Base-by-base conservation (phyloP, 2,888 invertebrate species). In the Aphelenchoides bicaudatus region DNA sequence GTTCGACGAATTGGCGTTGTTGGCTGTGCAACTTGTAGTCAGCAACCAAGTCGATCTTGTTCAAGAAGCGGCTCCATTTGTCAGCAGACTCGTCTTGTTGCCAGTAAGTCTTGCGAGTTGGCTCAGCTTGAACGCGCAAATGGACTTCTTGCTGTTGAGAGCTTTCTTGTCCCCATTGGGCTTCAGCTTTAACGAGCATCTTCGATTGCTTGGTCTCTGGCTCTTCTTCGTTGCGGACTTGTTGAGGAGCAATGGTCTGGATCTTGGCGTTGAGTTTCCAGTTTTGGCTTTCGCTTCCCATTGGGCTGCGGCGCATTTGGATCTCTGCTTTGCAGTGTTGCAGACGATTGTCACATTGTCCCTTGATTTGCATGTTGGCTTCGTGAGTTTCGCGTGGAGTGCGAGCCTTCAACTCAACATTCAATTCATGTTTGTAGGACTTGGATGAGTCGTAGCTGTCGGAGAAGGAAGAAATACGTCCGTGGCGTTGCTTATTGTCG, bases 11-110 rank as follows among this genome's bases (percentile, higher is more conserved):
- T 39, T 62, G 21, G 43, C 68, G 53, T 19, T 62, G 59, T 34
- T 71, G 63, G 21, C 57, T 61, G 48, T 56, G 59, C 64, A 74
- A 61, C 34, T 73, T 65, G 62, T 68, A 65, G 31, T 56, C 56
- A 27, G 48, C 66, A 53, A 70, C 69, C 30, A 61, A 58, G 55
- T 77, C 71, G 59, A 64, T 70, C 63, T 74, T 68, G 65, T 75
- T 78, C 62, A 78, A 68, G 54, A 78, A 69, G 59, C 75, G 72
- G 59, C 49, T 51, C 29, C 38, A 37, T 38, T 62, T 38, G 46
- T 43, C 23, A 8, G 10, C 43, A 6, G 43, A 43, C n/a, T n/a
- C n/a, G n/a, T n/a, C n/a, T 2, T 34, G 31, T 10, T 52, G n/a
- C 56, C 57, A 28, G 3, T 16, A 6, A 3, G 19, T n/a, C 16